Evolutionary conservation across 1,140 invertebrate genomes (phyloP), one percentile per base, ranked within the genome.

Genomic region (Potamilus streckersoni): DNA sequence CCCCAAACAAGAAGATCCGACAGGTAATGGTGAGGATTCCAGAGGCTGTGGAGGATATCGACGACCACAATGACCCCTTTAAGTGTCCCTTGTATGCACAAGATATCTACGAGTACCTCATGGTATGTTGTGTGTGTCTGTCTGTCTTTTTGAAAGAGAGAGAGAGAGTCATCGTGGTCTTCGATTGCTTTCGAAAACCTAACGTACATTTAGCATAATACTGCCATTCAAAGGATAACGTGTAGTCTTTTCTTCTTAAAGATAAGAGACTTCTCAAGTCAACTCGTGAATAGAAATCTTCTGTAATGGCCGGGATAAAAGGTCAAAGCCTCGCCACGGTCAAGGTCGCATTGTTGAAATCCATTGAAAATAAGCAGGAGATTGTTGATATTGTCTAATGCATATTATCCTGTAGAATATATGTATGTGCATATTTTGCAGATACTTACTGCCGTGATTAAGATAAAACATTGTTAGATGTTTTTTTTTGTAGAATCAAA

Each of bases 51-150:
- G 60, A 76, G 6, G 80, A 86, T 65, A 85, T 84, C 19, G 81
- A 84, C 65, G 66, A 68, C 38, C 67, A 71, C 27, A 77, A 72
- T 27, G 82, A 83, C 60, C 72, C 73, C 16, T 74, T 85, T 17
- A 80, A 76, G 19, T 73, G 71, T 31, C 77, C 82, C 23, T 80
- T 81, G 38, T 86, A 86, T 73, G 80, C 83, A 2, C 80, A 84
- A 57, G 85, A 86, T 69, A 80, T 86, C 49, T 79, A 83, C 20
- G 69, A 79, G 49, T 86, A 86, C 66, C 59, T 85, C 12, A 79
- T 81, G 83, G 85, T 86, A 57, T 49, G 65, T 38, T 12, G n/a
- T n/a, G n/a, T 27, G 63, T 60, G n/a, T n/a, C n/a, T 14, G n/a
- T 60, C 59, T n/a, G 14, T n/a, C n/a, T n/a, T n/a, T n/a, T n/a